phyloP scores from a whole-genome alignment of 2,797 vertebrate genomes.

The Aselliscus stoliczkanus region DNA sequence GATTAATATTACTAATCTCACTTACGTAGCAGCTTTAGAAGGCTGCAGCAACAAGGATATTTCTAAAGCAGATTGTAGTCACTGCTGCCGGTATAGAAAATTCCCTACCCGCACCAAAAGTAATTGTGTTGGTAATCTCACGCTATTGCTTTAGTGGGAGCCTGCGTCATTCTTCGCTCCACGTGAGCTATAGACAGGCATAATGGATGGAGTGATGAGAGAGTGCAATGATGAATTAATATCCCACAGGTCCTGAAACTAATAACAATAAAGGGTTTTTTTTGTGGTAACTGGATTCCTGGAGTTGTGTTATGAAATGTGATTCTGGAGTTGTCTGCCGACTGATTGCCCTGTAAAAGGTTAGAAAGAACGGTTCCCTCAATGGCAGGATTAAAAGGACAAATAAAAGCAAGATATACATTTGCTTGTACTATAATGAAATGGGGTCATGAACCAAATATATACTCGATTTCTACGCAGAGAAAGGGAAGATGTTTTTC shows the following conservation, averaged over 20 bases:
- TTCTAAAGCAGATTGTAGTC: slow-evolving; percentile 68
- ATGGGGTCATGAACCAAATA: not conserved
- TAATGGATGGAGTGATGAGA: slow-evolving; percentile 57
- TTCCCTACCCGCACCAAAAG: slow-evolving; percentile 55
- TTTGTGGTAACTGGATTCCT: slow-evolving; percentile 25
- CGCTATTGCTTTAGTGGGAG: slow-evolving; percentile 40
- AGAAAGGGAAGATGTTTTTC: not conserved
- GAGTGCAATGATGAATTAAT: slow-evolving; percentile 66
- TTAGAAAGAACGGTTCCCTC: not conserved
- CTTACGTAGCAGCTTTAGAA: slow-evolving; percentile 69
- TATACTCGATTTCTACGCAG: not conserved
- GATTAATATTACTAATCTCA: slow-evolving; percentile 80
- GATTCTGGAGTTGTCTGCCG: slow-evolving; percentile 25
- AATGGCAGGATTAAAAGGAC: not conserved
- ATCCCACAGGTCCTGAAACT: slow-evolving; percentile 56
- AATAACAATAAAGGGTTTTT: slow-evolving; percentile 45
- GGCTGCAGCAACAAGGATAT: slow-evolving; percentile 60
- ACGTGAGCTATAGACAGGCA: slow-evolving; percentile 42
- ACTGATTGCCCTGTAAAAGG: not conserved
- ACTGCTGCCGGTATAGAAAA: slow-evolving; percentile 57
- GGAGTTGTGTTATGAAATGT: not conserved
- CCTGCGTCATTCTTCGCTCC: slow-evolving; percentile 54
- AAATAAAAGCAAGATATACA: not conserved
- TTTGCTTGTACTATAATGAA: not conserved
- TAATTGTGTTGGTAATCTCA: slow-evolving; percentile 68